A percentile compares a stretch with the other conserved stretches of the same genome.
Evolutionary conservation across 2,888 invertebrate genomes (phyloP).

Genomic region (Tipula lateralis): DNA sequence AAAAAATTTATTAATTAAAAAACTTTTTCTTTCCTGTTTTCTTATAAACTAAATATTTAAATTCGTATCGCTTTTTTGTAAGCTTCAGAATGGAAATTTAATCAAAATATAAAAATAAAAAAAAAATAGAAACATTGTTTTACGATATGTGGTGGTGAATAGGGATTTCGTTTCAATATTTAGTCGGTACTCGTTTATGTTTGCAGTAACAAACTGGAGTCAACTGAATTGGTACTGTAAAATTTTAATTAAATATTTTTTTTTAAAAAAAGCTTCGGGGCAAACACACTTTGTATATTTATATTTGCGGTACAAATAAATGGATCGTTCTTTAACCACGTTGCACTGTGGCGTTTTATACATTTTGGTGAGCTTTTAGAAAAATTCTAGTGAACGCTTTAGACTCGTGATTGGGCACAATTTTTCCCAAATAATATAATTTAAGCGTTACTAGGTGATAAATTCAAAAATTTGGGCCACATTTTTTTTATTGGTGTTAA

Average conservation of each 20-base stretch:
- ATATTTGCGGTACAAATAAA: too few relatives aligned
- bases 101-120: background rate
- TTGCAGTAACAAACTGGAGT: background rate
- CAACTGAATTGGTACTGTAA: background rate
- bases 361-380: too few relatives aligned
- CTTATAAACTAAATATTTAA: conserved; percentile 19
- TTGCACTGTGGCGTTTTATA: too few relatives aligned
- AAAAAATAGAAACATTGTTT: background rate
- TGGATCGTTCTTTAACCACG: too few relatives aligned
- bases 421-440: too few relatives aligned
- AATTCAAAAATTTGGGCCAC: too few relatives aligned
- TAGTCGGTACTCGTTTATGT: background rate
- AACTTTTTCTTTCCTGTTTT: background rate
- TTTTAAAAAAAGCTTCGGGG: background rate
- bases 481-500: too few relatives aligned
- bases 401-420: too few relatives aligned
- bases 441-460: too few relatives aligned
- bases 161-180: background rate
- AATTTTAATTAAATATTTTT: background rate
- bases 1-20: background rate
- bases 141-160: background rate
- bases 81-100: background rate
- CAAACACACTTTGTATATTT: too few relatives aligned
- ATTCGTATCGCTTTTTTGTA: background rate
- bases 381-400: too few relatives aligned